Evolutionary conservation across 2,888 invertebrate species (phyloP).

Genomic region (Dusona sp.): DNA sequence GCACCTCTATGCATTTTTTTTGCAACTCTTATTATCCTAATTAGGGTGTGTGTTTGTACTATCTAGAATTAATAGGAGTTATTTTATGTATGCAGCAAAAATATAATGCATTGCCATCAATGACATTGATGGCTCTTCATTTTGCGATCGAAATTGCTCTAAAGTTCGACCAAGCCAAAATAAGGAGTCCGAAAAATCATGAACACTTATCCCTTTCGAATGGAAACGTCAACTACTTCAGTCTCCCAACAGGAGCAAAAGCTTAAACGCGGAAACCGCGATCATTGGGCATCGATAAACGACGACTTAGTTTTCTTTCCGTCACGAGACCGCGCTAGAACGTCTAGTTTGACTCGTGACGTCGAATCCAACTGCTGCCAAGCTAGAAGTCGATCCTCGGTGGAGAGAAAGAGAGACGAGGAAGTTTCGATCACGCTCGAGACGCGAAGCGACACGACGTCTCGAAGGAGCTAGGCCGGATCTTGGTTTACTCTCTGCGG

Average conservation of each 20-base stretch:
- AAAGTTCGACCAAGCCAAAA: neutral
- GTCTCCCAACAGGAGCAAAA: neutral
- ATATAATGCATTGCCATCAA: neutral
- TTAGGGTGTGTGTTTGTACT: neutral
- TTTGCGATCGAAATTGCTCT: neutral
- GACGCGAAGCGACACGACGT: slow-evolving; percentile 62
- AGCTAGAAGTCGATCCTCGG: slow-evolving; percentile 21
- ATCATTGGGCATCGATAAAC: slow-evolving; percentile 20
- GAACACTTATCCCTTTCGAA: neutral
- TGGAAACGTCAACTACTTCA: neutral
- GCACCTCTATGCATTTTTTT: slow-evolving; percentile 50
- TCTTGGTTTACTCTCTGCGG: slow-evolving; percentile 44
- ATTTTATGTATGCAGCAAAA: neutral
- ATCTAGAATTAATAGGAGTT: neutral
- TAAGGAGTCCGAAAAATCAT: neutral
- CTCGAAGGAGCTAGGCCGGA: slow-evolving; percentile 57
- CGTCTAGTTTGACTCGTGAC: slow-evolving; percentile 25
- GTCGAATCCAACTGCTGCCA: slow-evolving; percentile 14
- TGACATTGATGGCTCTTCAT: neutral
- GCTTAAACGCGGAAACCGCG: neutral
- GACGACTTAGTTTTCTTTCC: slow-evolving; percentile 10
- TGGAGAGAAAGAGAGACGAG: slow-evolving; percentile 18
- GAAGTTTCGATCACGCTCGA: slow-evolving; percentile 59
- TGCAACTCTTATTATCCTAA: slow-evolving; percentile 9
- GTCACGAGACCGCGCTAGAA: slow-evolving; percentile 24